phyloP scores from a whole-genome alignment of 2,888 invertebrate species.

The Minunthozetes semirufus region DNA sequence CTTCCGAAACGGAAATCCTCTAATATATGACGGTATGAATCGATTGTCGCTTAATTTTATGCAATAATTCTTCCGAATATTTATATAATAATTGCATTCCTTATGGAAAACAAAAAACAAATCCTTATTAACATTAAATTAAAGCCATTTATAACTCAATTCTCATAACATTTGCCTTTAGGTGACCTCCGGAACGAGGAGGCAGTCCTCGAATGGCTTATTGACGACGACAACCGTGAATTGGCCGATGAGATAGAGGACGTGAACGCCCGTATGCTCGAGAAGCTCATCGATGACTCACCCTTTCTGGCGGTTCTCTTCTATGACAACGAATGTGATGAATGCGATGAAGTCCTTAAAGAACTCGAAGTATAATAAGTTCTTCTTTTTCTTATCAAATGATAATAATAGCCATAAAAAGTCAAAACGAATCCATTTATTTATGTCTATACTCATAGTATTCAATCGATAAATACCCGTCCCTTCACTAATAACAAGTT shows the following conservation, averaged over 20 bases:
- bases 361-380: slow-evolving; percentile 41
- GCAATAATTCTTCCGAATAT: background rate
- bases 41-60: too few species aligned
- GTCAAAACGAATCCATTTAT: too few species aligned
- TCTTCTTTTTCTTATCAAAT: background rate
- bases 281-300: slow-evolving; percentile 72
- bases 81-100: background rate
- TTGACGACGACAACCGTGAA: slow-evolving; percentile 86
- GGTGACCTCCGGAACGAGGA: slow-evolving; percentile 87
- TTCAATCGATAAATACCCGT: too few species aligned
- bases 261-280: slow-evolving; percentile 76
- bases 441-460: too few species aligned
- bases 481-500: too few species aligned
- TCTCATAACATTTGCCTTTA: slow-evolving; percentile 46
- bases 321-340: slow-evolving; percentile 49
- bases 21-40: slow-evolving; percentile 61
- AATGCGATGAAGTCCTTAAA: slow-evolving; percentile 43
- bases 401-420: too few species aligned
- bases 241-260: slow-evolving; percentile 88
- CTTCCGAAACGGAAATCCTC: slow-evolving; percentile 78
- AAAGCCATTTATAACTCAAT: background rate
- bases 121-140: background rate
- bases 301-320: slow-evolving; percentile 83
- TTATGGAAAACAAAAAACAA: background rate
- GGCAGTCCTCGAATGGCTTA: slow-evolving; percentile 82